These are phyloP conservation scores for Lobophora halterata DNA, from an alignment of 2,888 invertebrate species.

Conservation along the genomic window DNA sequence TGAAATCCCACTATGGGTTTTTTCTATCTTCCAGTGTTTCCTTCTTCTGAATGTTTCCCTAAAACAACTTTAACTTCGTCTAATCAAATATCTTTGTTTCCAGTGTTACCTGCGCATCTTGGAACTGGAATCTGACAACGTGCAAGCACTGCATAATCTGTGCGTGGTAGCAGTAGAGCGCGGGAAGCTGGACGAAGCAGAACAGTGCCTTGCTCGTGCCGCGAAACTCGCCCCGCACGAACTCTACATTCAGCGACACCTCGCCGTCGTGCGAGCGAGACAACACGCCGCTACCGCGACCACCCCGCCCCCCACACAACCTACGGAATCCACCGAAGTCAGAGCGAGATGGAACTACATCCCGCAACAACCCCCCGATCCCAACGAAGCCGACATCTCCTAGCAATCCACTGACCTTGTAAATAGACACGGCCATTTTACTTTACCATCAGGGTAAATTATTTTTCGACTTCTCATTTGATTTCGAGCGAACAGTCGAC, in stretches of 20 bases:
- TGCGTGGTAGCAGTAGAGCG: constrained; percentile 98
- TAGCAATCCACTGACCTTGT: constrained; percentile 42
- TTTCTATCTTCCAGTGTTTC: too few relatives aligned
- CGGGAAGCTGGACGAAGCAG: constrained; percentile 91
- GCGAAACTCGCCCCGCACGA: constrained; percentile 92
- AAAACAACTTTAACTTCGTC: neutral
- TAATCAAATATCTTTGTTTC: constrained; percentile 7
- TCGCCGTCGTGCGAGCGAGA: constrained; percentile 91
- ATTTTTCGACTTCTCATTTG: constrained; percentile 24
- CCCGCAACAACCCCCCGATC: constrained; percentile 73
- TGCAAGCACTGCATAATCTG: constrained; percentile 96
- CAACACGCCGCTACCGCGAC: constrained; percentile 38
- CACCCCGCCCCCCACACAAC: constrained; percentile 31
- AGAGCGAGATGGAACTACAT: constrained; percentile 77
- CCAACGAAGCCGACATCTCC: constrained; percentile 63
- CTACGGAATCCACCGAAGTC: constrained; percentile 51
- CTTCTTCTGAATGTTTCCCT: neutral
- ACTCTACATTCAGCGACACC: constrained; percentile 94
- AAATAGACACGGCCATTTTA: constrained; percentile 28
- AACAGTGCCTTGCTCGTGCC: constrained; percentile 90
- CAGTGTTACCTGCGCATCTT: constrained; percentile 95
- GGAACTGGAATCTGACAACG: constrained; percentile 92
- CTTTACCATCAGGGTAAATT: constrained; percentile 34
- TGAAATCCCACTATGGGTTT: too few relatives aligned
- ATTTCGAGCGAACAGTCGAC: constrained; percentile 19